Evolutionary conservation across 2,797 vertebrate species (phyloP).

Genomic region (Salmo trutta): DNA sequence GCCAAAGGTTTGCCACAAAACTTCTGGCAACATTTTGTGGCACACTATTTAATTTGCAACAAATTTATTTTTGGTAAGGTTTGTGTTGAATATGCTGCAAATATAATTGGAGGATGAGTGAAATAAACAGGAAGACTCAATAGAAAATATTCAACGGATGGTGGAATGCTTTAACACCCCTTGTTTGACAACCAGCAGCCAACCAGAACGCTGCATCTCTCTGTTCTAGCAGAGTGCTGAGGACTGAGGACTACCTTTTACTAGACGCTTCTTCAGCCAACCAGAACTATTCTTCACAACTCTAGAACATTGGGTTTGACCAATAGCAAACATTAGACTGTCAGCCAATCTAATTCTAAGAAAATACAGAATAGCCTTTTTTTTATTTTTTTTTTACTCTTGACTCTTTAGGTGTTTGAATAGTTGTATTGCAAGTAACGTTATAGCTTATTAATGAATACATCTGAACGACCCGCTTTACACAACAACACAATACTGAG

Average conservation of each 20-base stretch:
- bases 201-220: background rate
- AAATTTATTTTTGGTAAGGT: too few relatives aligned
- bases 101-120: background rate
- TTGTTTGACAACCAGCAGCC: background rate
- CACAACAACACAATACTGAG: conserved; percentile 32
- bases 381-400: too few relatives aligned
- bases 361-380: too few relatives aligned
- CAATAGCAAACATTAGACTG: too few relatives aligned
- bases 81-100: too few relatives aligned
- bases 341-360: too few relatives aligned
- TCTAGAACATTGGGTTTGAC: too few relatives aligned
- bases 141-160: background rate
- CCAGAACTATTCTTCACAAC: background rate
- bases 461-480: background rate
- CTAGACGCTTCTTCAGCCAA: too few relatives aligned
- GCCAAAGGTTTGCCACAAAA: too few relatives aligned
- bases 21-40: too few relatives aligned
- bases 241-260: too few relatives aligned
- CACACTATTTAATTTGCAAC: too few relatives aligned
- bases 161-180: background rate
- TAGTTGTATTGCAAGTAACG: background rate
- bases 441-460: background rate
- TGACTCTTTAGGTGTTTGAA: background rate
- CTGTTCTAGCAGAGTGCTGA: background rate
- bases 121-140: background rate